These are phyloP conservation scores for Crypturellus undulatus DNA, from an alignment of 2,113 vertebrate genomes.

Conservation along the genomic window DNA sequence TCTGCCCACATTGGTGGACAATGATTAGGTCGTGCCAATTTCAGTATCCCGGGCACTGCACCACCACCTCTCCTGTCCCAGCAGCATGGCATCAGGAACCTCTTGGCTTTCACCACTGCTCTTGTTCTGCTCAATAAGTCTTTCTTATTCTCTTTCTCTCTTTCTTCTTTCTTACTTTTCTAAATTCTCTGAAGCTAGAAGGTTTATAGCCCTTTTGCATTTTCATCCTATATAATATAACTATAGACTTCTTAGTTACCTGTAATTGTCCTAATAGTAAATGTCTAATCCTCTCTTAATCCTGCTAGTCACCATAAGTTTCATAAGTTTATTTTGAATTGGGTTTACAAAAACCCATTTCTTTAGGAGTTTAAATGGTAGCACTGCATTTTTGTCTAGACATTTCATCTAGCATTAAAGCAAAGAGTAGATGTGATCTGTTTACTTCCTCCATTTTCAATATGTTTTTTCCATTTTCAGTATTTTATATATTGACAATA, in stretches of 20 bases:
- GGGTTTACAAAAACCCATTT: background rate
- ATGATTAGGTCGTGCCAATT: background rate
- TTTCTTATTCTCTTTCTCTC: too few species aligned
- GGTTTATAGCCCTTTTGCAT: background rate
- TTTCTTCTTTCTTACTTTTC: background rate
- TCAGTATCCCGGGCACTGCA: background rate
- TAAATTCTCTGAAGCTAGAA: background rate
- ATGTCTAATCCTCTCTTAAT: background rate
- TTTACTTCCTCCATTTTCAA: conserved; percentile 9
- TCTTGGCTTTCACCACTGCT: too few species aligned
- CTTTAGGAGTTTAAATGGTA: background rate
- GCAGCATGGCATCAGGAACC: too few species aligned
- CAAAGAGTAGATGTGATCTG: background rate
- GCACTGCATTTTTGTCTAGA: background rate
- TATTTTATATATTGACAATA: background rate
- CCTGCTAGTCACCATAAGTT: background rate
- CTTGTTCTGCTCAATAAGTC: background rate
- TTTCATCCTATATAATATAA: background rate
- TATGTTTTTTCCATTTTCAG: background rate
- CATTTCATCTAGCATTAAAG: conserved; percentile 5
- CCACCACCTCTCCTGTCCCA: background rate
- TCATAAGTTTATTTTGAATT: background rate
- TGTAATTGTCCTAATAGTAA: background rate
- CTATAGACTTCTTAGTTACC: background rate
- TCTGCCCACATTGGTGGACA: background rate